These are phyloP conservation scores for Corynorhinus townsendii DNA, from an alignment of 2,113 vertebrate genomes.

Conservation along the genomic window DNA sequence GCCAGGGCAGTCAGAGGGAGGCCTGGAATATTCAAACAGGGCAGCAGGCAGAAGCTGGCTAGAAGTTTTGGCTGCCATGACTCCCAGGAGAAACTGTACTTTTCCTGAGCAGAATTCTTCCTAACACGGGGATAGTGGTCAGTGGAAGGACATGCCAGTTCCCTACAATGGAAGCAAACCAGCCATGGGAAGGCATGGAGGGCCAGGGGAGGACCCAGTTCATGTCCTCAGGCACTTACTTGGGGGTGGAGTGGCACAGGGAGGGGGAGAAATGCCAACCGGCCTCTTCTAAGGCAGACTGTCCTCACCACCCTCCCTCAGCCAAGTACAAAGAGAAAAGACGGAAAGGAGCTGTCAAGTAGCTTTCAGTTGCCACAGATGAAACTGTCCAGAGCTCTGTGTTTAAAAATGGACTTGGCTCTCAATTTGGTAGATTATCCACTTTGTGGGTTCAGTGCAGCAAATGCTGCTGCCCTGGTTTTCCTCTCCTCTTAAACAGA, in stretches of 20 bases:
- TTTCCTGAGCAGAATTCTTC: neutral
- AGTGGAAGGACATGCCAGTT: neutral
- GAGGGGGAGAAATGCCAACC: neutral
- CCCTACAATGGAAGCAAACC: neutral
- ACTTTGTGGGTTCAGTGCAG: neutral
- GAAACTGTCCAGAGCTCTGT: constrained; percentile 14
- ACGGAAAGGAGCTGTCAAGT: neutral
- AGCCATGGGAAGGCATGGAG: neutral
- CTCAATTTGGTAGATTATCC: neutral
- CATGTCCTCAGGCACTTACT: neutral
- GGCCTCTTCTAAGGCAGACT: neutral
- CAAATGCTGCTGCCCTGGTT: neutral
- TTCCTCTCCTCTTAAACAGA: neutral
- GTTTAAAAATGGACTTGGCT: constrained; percentile 19
- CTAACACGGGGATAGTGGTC: neutral
- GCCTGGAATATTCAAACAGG: neutral
- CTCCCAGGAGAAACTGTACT: neutral
- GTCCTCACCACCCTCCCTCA: neutral
- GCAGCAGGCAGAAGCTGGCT: neutral
- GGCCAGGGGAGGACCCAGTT: neutral
- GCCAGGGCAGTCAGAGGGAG: neutral
- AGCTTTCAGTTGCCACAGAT: neutral
- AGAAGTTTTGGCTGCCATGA: neutral
- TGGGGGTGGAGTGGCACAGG: neutral
- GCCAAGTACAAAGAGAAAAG: neutral